These are phyloP conservation scores for Nyctibius grandis DNA, from an alignment of 2,797 vertebrate species.

Conservation along the genomic window DNA sequence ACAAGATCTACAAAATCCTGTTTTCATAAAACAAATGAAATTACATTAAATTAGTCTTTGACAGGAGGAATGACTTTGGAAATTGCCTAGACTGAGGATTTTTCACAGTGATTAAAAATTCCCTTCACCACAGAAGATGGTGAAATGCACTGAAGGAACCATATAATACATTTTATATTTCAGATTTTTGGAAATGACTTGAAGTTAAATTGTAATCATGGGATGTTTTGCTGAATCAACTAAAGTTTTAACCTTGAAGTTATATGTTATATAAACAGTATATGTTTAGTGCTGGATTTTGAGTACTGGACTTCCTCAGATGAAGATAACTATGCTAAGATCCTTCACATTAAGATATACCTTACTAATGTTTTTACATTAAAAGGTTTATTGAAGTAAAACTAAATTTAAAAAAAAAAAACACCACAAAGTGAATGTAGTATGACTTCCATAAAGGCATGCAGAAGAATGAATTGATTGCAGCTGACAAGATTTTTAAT, in stretches of 20 bases:
- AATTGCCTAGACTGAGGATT: background rate
- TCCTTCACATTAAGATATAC: background rate
- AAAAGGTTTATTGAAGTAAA: background rate
- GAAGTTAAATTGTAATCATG: background rate
- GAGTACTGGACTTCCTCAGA: background rate
- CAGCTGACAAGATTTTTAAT: background rate
- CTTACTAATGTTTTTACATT: background rate
- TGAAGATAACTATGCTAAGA: background rate
- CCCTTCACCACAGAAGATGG: background rate
- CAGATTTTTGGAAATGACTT: background rate
- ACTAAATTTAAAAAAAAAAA: background rate
- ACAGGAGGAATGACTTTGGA: background rate
- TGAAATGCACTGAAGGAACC: background rate
- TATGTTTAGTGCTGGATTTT: background rate
- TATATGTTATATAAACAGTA: no score
- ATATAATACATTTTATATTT: background rate
- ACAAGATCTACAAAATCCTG: background rate
- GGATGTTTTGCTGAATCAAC: background rate
- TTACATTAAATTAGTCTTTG: background rate
- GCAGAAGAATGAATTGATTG: background rate
- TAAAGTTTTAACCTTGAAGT: background rate
- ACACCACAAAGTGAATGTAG: background rate
- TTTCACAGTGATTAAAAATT: background rate
- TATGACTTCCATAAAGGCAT: background rate
- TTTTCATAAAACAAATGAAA: background rate